Base-by-base conservation (phyloP, 2,888 invertebrate genomes). In the Caenorhabditis sp. region DNA sequence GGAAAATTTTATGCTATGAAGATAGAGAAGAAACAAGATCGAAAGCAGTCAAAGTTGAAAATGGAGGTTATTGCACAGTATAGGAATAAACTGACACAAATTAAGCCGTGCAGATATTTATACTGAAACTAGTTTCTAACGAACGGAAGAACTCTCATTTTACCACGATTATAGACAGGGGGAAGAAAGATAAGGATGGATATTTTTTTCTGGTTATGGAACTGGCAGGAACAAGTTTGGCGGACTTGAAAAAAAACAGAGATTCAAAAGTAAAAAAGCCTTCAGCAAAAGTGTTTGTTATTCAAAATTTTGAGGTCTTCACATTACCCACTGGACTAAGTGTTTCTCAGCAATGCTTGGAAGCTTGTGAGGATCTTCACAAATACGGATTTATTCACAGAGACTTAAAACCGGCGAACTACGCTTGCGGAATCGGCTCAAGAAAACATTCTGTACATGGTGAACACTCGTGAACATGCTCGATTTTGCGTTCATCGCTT, bases 341-440 rank as follows among this genome's bases (percentile, higher is more conserved):
- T 30, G 83, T 71, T 0, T 53, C 82, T 0, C 62, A 62, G 0
- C 88, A 88, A 50, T 84, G 86, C 17, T 71, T 88, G 26, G 87
- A 88, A 62, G 88, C 88, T 2, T 70, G 81, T 22, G 73, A 86
- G 53, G 86, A 83, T 43, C 70, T 88, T 2, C 87, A 88, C 72
- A 82, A 81, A n/a, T 58, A 80, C 26, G 86, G 85, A 22, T 87
- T 81, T 74, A 85, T 86, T 39, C 86, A 86, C 62, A 77, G 86
- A 0, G 86, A 86, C 62, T 32, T 86, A 35, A 86, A 86, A 55
- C 85, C 86, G 15, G 85, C 83, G 30, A 86, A 86, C 61, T 86
- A 82, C 39, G 84, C 85, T 2, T 80, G 80, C 56, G 86, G 86
- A 15, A 27, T 78, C 8, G 76, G 58, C 2, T 59, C 62, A 1